phyloP scores from a whole-genome alignment of 2,888 invertebrate genomes.

The Folsomia manolachei region DNA sequence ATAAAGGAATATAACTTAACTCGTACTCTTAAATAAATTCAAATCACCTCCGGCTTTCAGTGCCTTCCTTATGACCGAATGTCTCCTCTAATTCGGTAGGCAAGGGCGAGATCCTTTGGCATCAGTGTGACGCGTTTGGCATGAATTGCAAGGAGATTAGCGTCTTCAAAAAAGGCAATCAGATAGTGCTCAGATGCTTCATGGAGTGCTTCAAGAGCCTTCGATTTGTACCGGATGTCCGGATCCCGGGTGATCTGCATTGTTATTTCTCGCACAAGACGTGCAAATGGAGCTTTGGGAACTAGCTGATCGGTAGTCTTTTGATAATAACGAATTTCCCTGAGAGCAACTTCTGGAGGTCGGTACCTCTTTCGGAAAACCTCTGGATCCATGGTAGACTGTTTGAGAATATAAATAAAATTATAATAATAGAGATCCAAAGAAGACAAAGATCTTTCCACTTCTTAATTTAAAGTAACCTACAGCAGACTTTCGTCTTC shows the following conservation, averaged over 20 bases:
- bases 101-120: constrained; percentile 13
- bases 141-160: constrained; percentile 22
- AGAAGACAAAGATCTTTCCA: too few species aligned
- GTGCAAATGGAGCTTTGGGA: constrained; percentile 5
- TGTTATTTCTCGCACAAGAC: constrained; percentile 13
- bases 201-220: constrained; percentile 23
- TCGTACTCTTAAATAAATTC: too few species aligned
- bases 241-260: background rate
- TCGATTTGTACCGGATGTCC: background rate
- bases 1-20: too few species aligned
- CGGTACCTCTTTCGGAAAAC: background rate
- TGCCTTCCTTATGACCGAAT: constrained; percentile 1
- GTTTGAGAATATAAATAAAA: too few species aligned
- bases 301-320: background rate
- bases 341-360: background rate
- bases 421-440: too few species aligned
- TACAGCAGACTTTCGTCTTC: too few species aligned
- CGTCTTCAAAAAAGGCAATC: constrained; percentile 30
- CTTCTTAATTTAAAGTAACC: too few species aligned
- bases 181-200: constrained; percentile 24
- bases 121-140: constrained; percentile 21
- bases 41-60: too few species aligned
- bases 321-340: constrained; percentile 7
- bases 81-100: constrained; percentile 16
- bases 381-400: background rate